phyloP scores from a whole-genome alignment of 2,113 vertebrate genomes.

The Oreochromis aureus region DNA sequence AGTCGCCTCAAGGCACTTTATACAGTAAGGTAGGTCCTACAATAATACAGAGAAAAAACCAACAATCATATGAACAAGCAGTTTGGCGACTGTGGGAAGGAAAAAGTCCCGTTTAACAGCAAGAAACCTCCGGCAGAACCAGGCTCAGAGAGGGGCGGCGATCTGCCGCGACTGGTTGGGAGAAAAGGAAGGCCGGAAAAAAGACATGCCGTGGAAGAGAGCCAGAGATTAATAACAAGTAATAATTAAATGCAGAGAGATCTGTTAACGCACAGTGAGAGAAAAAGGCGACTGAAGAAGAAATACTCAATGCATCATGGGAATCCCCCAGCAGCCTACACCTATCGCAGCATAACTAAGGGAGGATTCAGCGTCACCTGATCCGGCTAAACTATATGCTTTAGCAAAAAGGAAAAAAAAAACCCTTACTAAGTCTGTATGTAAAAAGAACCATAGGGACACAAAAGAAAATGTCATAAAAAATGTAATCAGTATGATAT shows the following conservation, averaged over 20 bases:
- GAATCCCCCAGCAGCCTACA: not conserved
- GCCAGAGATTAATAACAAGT: not conserved
- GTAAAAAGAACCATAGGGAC: not conserved
- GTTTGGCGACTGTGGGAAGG: no score
- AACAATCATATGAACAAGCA: no score
- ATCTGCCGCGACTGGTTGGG: not conserved
- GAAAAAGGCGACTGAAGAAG: not conserved
- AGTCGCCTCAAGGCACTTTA: no score
- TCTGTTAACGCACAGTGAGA: not conserved
- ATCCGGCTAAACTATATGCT: not conserved
- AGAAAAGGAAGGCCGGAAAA: not conserved
- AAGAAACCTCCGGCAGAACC: no score
- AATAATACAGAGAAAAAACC: no score
- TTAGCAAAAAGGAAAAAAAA: not conserved
- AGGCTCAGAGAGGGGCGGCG: no score
- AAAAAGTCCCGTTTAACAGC: no score
- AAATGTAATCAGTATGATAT: not conserved
- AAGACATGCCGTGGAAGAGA: not conserved
- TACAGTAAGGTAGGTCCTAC: no score
- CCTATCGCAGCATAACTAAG: rapidly evolving
- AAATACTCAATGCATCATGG: not conserved
- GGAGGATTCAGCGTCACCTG: not conserved
- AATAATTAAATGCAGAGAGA: not conserved
- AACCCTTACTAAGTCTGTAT: rapidly evolving
- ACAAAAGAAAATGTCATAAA: not conserved